Base-by-base conservation (phyloP, 2,113 vertebrate species). In the Seriola quinqueradiata region DNA sequence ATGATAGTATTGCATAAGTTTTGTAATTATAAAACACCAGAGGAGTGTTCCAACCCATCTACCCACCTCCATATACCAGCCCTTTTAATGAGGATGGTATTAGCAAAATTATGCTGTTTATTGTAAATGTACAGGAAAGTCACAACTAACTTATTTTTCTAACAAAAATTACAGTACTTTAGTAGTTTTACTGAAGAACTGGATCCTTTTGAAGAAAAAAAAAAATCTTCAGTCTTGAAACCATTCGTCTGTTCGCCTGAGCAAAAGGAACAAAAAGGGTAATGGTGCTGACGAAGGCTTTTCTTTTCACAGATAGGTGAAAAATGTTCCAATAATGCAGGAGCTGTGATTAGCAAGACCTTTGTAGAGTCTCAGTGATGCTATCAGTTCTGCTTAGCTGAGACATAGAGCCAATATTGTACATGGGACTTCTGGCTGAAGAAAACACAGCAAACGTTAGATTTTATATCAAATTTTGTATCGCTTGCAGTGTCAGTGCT, bases 251-350 rank as follows among this genome's bases (percentile, higher is more conserved):
- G 34, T 52, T 17, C 74, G 21, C 42, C 55, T 60, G 21, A 14
- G 32, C 38, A 16, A 76, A 75, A 34, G 65, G 48, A 65, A 77
- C 44, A 69, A 55, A 78, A 32, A 42, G 28, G 52, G n/a, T 65
- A 66, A 46, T 44, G 46, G 58, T 70, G 83, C 86, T 87, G 86
- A 91, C 60, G 55, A 19, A 38, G 71, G 73, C 48, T 67, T 77
- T 85, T 77, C 69, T 75, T 71, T 25, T 77, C 82, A 71, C 84
- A 65, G 54, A 67, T 66, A 82, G 78, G 60, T 84, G 88, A 90
- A 70, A 83, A 90, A 90, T 86, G 87, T 70, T 76, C 71, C 83
- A 87, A 89, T 85, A 88, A 82, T 44, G 83, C 59, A 21, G 85
- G 42, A 25, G 70, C 48, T 80, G 84, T 87, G 85, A 85, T 89